Percentiles rank a stretch among this genome's conserved stretches.
Conservation (phyloP, 1,140 invertebrate genomes). For the Camponotus pennsylvanicus region DNA sequence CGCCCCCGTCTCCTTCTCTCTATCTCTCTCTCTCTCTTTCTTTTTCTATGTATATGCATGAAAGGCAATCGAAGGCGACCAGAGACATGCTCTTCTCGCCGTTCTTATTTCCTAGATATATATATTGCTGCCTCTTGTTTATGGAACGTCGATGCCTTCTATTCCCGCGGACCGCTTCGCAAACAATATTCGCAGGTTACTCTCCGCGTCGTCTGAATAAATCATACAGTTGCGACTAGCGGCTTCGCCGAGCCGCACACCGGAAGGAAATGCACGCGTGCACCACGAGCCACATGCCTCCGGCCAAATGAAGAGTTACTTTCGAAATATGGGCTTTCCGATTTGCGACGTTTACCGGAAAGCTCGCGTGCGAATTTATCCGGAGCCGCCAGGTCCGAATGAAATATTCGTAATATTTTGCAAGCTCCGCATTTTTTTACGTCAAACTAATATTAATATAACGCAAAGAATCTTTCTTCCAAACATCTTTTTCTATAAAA, state of each 20-base stretch:
- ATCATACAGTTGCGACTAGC: conserved; percentile 63
- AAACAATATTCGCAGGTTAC: conserved; percentile 69
- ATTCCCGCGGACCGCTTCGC: conserved; percentile 21
- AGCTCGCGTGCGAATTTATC: conserved; percentile 39
- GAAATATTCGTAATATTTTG: conserved; percentile 16
- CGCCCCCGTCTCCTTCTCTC: not conserved
- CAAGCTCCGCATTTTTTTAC: not conserved
- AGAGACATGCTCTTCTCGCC: not conserved
- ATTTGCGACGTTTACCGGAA: conserved; percentile 57
- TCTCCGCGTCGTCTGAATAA: conserved; percentile 65
- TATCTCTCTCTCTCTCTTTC: not conserved
- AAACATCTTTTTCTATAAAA: not conserved
- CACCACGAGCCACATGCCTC: conserved; percentile 50
- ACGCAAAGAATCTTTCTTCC: not conserved
- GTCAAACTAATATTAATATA: no score
- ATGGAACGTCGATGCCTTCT: conserved; percentile 68
- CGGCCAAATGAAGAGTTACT: conserved; percentile 71
- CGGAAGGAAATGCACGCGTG: conserved; percentile 58
- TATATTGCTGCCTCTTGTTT: conserved; percentile 54
- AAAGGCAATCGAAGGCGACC: conserved; percentile 14
- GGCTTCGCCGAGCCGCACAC: conserved; percentile 15
- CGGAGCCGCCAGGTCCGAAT: not conserved
- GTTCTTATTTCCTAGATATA: conserved; percentile 53
- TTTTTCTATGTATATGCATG: conserved; percentile 22
- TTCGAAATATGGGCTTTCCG: conserved; percentile 59